Evolutionary conservation across 2,113 vertebrate genomes (phyloP), one percentile per base, ranked within the genome.

Genomic region (Platichthys stellatus): DNA sequence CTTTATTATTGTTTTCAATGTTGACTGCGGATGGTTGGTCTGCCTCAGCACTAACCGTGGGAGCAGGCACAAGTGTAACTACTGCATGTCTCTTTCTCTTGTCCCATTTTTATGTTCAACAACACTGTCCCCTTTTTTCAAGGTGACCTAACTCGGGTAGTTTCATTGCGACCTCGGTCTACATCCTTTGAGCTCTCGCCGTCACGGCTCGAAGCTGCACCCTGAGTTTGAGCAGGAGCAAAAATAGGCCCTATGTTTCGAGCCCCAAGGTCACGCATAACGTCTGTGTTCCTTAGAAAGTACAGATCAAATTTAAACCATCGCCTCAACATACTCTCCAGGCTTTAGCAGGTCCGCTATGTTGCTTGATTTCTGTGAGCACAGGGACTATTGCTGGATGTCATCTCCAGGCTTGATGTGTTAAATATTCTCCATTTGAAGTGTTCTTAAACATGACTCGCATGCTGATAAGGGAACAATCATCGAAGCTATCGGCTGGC

Each of bases 391-490:
- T 85, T 78, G 67, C 49, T 61, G 53, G 21, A 56, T 31, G 53
- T 47, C 3, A 31, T 85, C 31, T 72, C 23, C 8, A 58, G 23
- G 58, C 56, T 67, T 45, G 20, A 60, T 31, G 56, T 81, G 35
- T 38, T 38, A 47, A 77, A n/a, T 77, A 10, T 66, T 74, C 73
- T 63, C 21, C 23, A 20, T 69, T 76, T 81, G 49, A 74, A 49
- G 40, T 70, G 45, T 68, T 13, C 31, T 72, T 18, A 67, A 74
- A 63, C 49, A 31, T 60, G 20, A 69, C 31, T 72, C 4, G 35
- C 60, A 45, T 28, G 20, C 40, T 61, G 38, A 83, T 35, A 31
- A 69, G 58, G n/a, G 11, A 68, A 54, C 63, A 40, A 80, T 4
- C 3, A 10, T 9, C 45, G 18, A 74, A 47, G 40, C 18, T 3